Evolutionary conservation across 2,113 vertebrate species (phyloP).

Genomic region (Nesoenas mayeri): DNA sequence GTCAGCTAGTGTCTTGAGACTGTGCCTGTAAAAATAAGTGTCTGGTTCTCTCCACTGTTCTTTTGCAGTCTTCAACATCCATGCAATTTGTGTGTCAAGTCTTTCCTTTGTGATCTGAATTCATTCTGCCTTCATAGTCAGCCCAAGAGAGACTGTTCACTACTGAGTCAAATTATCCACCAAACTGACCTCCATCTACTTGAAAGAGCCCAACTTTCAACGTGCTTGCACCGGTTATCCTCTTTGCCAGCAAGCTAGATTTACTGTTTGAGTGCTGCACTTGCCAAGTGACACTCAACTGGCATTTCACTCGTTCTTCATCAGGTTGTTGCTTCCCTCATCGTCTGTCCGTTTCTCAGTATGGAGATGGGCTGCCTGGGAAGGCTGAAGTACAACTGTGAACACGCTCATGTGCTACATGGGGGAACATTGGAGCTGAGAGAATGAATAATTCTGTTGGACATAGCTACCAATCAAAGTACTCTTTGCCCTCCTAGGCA

Average conservation of each 20-base stretch:
- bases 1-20: neutral
- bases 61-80: neutral
- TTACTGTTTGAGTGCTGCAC: neutral
- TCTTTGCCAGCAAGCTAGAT: neutral
- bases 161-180: neutral
- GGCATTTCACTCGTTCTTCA: neutral
- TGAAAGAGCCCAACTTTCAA: neutral
- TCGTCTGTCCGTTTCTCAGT: neutral
- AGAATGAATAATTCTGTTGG: neutral
- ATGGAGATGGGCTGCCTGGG: neutral
- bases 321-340: neutral
- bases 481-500: neutral
- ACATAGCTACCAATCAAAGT: neutral
- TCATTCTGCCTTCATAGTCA: neutral
- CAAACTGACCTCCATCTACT: neutral
- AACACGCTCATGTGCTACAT: neutral
- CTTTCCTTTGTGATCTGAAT: neutral
- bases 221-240: neutral
- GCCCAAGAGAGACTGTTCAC: neutral
- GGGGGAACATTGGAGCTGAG: neutral
- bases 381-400: neutral
- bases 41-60: neutral
- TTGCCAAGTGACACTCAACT: accelerated
- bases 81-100: neutral
- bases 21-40: neutral